A percentile compares a stretch with the other conserved stretches of the same genome.
phyloP scores from a whole-genome alignment of 1,140 invertebrate species.

The Lepidostoma basale region DNA sequence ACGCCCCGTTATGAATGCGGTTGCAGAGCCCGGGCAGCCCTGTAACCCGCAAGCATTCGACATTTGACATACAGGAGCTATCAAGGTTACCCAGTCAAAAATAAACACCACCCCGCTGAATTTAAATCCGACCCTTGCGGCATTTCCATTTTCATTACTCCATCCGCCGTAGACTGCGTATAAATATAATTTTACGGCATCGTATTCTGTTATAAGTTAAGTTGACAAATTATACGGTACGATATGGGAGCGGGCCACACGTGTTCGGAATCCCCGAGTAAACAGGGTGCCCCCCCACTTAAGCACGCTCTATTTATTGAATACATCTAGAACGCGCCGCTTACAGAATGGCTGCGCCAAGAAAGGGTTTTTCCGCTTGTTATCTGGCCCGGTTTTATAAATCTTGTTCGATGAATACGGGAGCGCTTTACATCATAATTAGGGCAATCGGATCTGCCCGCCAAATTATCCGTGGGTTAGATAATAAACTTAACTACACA shows the following conservation, averaged over 20 bases:
- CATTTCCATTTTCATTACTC: slow-evolving; percentile 18
- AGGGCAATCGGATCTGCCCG: too few species aligned
- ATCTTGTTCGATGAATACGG: too few species aligned
- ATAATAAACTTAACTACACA: too few species aligned
- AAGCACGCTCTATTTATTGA: background rate
- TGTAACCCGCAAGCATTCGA: too few species aligned
- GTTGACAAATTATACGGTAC: slow-evolving; percentile 44
- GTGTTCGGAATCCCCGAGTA: slow-evolving; percentile 36
- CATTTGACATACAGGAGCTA: too few species aligned
- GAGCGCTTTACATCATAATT: too few species aligned
- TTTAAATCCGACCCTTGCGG: background rate
- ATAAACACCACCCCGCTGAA: background rate
- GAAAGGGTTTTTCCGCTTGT: too few species aligned
- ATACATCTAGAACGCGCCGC: background rate
- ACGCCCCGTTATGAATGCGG: too few species aligned
- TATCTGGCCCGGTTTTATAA: too few species aligned
- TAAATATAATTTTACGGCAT: slow-evolving; percentile 17
- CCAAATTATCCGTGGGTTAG: too few species aligned
- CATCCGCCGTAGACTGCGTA: slow-evolving; percentile 1
- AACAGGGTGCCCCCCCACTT: background rate
- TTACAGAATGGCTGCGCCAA: background rate
- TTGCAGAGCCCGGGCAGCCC: too few species aligned
- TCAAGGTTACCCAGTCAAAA: slow-evolving; percentile 6
- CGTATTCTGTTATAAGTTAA: slow-evolving; percentile 8
- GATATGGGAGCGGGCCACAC: slow-evolving; percentile 32